Percentiles rank a stretch among this genome's conserved stretches.
These are phyloP conservation scores for Channallabes apus DNA, from an alignment of 2,797 vertebrate genomes.

Conservation along the genomic window DNA sequence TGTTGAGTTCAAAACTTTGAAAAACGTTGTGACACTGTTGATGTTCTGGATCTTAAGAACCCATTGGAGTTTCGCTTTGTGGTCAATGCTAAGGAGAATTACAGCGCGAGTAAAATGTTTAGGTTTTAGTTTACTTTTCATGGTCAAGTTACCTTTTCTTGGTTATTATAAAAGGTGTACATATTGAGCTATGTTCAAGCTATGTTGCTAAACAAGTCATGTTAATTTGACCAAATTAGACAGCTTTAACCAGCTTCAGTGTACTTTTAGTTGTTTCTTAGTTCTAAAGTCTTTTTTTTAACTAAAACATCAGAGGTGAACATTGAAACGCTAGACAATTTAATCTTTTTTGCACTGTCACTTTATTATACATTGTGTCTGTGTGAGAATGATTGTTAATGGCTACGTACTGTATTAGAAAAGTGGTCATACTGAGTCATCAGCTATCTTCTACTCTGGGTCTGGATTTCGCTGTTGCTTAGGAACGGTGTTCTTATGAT, in stretches of 20 bases:
- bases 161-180: neutral
- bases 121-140: neutral
- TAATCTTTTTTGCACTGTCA: neutral
- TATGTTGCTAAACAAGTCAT: neutral
- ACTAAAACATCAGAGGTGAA: neutral
- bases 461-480: neutral
- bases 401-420: neutral
- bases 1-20: neutral
- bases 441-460: neutral
- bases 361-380: neutral
- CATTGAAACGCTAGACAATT: neutral
- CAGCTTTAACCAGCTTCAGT: neutral
- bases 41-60: neutral
- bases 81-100: neutral
- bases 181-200: no score
- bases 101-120: neutral
- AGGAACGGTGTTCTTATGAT: neutral
- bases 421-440: neutral
- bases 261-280: neutral
- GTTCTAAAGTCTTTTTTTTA: no score
- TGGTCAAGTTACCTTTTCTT: neutral
- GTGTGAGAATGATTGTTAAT: neutral
- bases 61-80: neutral
- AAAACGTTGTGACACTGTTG: neutral
- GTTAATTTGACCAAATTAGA: neutral